phyloP scores from a whole-genome alignment of 2,888 invertebrate species.

The Calameuta pallipes region DNA sequence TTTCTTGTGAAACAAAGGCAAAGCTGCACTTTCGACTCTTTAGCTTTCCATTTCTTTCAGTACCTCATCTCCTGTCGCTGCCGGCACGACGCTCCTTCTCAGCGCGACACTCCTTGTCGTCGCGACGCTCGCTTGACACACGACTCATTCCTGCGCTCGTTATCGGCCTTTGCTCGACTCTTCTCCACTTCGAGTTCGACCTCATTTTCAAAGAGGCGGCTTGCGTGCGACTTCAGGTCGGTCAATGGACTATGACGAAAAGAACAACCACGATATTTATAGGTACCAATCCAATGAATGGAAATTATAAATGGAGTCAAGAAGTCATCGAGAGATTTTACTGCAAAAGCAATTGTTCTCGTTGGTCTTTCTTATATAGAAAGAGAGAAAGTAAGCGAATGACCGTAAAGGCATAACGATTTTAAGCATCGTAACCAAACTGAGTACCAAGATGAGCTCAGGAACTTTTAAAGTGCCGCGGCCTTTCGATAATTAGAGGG shows the following conservation, averaged over 20 bases:
- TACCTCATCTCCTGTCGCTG: background rate
- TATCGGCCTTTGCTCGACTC: background rate
- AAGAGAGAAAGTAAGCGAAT: conserved; percentile 31
- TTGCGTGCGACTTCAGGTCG: background rate
- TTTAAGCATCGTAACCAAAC: background rate
- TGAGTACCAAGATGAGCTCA: conserved; percentile 50
- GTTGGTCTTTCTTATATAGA: background rate
- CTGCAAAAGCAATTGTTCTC: background rate
- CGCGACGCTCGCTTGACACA: conserved; percentile 25
- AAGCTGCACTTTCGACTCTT: background rate
- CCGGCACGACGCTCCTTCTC: background rate
- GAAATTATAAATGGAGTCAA: background rate
- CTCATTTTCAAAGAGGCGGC: background rate
- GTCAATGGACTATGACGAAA: background rate
- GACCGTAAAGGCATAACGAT: conserved; percentile 20
- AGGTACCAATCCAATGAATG: background rate
- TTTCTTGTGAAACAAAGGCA: background rate
- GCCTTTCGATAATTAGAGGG: conserved; percentile 65
- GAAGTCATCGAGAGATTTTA: background rate
- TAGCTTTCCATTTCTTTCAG: background rate
- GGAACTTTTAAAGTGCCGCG: conserved; percentile 64
- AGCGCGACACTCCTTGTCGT: conserved; percentile 29
- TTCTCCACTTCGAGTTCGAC: background rate
- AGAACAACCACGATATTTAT: conserved; percentile 1
- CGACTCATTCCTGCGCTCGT: conserved; percentile 29